Evolutionary conservation across 2,888 invertebrate species (phyloP).

Genomic region (Cerastis rubricosa): DNA sequence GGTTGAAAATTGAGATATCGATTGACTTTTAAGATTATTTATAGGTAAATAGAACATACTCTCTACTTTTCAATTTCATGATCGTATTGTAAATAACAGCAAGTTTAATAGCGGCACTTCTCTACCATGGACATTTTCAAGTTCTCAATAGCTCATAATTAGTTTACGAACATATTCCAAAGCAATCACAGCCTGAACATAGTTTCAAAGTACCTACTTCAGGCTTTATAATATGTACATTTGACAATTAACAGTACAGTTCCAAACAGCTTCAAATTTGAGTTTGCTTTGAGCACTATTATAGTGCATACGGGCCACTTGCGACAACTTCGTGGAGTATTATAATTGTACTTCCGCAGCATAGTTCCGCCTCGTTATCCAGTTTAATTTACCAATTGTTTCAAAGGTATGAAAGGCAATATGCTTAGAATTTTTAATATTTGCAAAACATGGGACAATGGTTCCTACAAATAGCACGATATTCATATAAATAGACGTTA

Average conservation of each 20-base stretch:
- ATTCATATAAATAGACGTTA: background rate
- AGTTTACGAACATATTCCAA: conserved; percentile 4
- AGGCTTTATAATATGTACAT: conserved; percentile 47
- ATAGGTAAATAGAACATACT: background rate
- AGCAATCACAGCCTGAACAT: conserved; percentile 28
- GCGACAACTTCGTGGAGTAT: conserved; percentile 36
- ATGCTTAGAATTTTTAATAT: background rate
- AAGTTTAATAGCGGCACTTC: background rate
- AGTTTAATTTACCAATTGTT: conserved; percentile 32
- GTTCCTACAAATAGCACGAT: background rate
- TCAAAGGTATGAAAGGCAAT: background rate
- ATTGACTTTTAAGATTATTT: background rate
- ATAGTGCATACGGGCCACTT: conserved; percentile 52
- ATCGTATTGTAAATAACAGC: background rate
- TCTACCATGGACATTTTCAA: background rate
- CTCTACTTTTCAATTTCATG: background rate
- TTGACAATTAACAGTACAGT: conserved; percentile 53
- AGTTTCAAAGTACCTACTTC: conserved; percentile 39
- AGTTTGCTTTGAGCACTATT: conserved; percentile 47
- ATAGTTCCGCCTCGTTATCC: conserved; percentile 24
- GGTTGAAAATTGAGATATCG: background rate
- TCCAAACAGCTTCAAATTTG: conserved; percentile 52
- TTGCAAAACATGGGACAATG: background rate
- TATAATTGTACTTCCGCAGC: conserved; percentile 38
- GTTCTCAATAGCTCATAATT: conserved; percentile 30